These are phyloP conservation scores for Hypena proboscidalis DNA, from an alignment of 2,888 invertebrate species.

Conservation along the genomic window DNA sequence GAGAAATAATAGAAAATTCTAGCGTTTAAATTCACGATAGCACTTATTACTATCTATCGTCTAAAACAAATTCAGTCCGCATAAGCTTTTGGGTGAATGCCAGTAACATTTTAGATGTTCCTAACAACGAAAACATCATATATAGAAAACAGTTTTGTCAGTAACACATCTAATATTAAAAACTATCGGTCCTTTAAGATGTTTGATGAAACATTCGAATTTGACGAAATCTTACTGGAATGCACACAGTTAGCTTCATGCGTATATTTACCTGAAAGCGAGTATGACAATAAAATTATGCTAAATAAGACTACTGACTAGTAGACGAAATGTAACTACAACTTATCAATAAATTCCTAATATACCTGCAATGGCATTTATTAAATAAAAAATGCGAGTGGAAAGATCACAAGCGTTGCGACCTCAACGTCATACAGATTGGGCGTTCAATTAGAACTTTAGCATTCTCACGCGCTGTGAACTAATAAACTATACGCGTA, in stretches of 20 bases:
- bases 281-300: conserved; percentile 30
- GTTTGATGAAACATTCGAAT: too few relatives aligned
- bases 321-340: conserved; percentile 66
- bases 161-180: too few relatives aligned
- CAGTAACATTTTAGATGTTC: too few relatives aligned
- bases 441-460: conserved; percentile 21
- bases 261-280: conserved; percentile 25
- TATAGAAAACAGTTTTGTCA: too few relatives aligned
- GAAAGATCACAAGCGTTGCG: conserved; percentile 17
- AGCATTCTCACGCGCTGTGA: too few relatives aligned
- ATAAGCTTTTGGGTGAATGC: conserved; percentile 24
- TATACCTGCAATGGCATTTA: conserved; percentile 27
- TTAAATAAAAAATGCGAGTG: conserved; percentile 30
- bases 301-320: conserved; percentile 72
- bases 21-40: conserved; percentile 24
- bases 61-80: conserved; percentile 32
- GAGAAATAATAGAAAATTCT: conserved; percentile 9
- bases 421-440: conserved; percentile 20
- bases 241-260: conserved; percentile 20
- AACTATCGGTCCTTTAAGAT: too few relatives aligned
- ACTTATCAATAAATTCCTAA: conserved; percentile 45
- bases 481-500: too few relatives aligned
- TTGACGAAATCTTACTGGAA: too few relatives aligned
- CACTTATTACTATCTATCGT: conserved; percentile 20
- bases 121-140: too few relatives aligned